phyloP scores from a whole-genome alignment of 2,797 vertebrate species.

The Arrhamphus sclerolepis region DNA sequence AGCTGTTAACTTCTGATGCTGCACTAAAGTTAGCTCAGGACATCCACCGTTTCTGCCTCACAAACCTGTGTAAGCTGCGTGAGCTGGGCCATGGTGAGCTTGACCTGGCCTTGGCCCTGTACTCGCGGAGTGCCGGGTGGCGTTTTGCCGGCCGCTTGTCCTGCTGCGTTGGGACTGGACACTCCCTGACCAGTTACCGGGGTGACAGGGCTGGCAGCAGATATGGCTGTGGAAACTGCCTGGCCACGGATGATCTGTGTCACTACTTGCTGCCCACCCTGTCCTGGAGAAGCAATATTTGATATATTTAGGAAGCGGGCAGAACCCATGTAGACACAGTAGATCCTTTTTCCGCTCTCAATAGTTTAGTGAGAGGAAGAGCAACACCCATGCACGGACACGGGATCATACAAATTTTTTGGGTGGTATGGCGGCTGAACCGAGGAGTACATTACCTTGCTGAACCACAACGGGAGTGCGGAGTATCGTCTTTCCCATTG shows the following conservation, averaged over 20 bases:
- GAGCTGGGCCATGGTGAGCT: constrained; percentile 94
- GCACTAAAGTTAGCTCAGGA: no score
- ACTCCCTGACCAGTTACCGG: constrained; percentile 81
- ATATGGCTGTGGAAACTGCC: constrained; percentile 89
- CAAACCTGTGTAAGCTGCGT: constrained; percentile 91
- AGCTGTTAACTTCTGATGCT: neutral
- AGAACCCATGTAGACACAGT: neutral
- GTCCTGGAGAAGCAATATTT: constrained; percentile 65
- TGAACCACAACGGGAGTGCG: constrained; percentile 93
- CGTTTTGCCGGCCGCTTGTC: constrained; percentile 72
- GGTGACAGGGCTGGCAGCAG: constrained; percentile 82
- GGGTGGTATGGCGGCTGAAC: no score
- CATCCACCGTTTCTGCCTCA: constrained; percentile 60
- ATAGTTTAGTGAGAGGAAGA: neutral
- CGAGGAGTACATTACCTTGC: constrained; percentile 86
- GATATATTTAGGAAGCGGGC: neutral
- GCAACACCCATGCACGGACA: neutral
- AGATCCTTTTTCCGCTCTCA: neutral
- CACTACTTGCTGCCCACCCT: constrained; percentile 91
- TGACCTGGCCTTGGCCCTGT: constrained; percentile 93
- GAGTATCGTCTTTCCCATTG: constrained; percentile 91
- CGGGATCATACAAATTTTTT: no score
- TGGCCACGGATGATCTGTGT: constrained; percentile 96
- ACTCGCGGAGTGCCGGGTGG: constrained; percentile 79
- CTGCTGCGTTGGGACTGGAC: constrained; percentile 64